These are phyloP conservation scores for Pogoniulus pusillus DNA, from an alignment of 2,797 vertebrate genomes.

Conservation along the genomic window DNA sequence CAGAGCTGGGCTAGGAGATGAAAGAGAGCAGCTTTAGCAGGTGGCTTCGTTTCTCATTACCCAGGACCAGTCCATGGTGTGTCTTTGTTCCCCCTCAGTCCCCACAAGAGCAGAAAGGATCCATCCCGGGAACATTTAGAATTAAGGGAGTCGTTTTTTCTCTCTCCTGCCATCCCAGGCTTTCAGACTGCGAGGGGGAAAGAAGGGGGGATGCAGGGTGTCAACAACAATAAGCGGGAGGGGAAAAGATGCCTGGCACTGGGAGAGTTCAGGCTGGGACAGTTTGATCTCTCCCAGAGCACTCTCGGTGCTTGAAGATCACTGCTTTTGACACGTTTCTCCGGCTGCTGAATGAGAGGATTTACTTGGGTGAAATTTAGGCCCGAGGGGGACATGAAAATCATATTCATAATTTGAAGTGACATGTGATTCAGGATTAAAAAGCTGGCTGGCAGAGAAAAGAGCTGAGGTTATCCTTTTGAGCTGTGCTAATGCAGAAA, in stretches of 20 bases:
- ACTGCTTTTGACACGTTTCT: constrained; percentile 73
- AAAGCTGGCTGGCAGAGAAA: constrained; percentile 78
- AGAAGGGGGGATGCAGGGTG: not conserved
- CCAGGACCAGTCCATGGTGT: not conserved
- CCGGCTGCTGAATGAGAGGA: constrained; percentile 76
- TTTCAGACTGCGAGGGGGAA: not conserved
- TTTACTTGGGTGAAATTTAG: constrained; percentile 80
- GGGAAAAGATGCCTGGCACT: constrained; percentile 41
- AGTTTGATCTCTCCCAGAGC: constrained; percentile 72
- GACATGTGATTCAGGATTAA: constrained; percentile 81
- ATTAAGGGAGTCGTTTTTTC: not conserved
- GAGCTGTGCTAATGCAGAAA: constrained; percentile 76
- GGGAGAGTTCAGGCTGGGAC: constrained; percentile 55
- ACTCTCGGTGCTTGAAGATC: constrained; percentile 65
- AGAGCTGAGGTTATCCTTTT: constrained; percentile 74
- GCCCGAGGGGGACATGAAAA: constrained; percentile 76
- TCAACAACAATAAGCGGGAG: constrained; percentile 54
- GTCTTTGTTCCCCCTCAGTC: constrained; percentile 21
- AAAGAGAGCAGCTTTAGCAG: not conserved
- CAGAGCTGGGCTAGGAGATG: constrained; percentile 7
- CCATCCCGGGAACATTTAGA: constrained; percentile 18
- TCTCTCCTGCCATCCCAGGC: not conserved
- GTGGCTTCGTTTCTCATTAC: constrained; percentile 33
- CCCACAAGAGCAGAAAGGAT: not conserved
- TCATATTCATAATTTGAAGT: constrained; percentile 81